Percentiles rank a stretch among this genome's conserved stretches.
Conservation (phyloP, 2,113 vertebrate genomes). For the Nettapus auritus region DNA sequence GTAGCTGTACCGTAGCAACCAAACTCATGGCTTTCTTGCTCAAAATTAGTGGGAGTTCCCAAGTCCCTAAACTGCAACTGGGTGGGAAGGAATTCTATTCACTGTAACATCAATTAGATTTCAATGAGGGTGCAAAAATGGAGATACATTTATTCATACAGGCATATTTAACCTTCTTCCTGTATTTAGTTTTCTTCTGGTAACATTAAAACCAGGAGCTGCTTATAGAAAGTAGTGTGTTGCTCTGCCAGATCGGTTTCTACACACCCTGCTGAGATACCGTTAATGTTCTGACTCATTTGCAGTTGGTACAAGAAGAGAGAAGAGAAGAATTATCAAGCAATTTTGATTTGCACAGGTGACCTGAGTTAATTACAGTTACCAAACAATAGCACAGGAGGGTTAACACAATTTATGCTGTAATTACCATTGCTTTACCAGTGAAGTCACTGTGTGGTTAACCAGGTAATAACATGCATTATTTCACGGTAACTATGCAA, state of each 20-base stretch:
- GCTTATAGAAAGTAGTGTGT: background rate
- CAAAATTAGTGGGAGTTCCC: background rate
- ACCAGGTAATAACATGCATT: constrained; percentile 63
- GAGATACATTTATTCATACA: background rate
- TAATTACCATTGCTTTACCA: constrained; percentile 60
- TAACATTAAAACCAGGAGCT: background rate
- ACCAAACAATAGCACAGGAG: constrained; percentile 55
- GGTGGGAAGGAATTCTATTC: background rate
- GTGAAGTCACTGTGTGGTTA: constrained; percentile 67
- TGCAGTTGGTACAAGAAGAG: background rate
- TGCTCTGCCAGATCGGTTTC: background rate
- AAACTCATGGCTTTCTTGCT: background rate
- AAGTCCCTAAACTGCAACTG: background rate
- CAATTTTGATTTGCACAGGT: constrained; percentile 58
- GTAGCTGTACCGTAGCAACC: background rate
- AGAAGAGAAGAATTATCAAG: constrained; percentile 39
- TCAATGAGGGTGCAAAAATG: background rate
- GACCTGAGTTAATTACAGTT: constrained; percentile 46
- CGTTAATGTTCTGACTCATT: background rate
- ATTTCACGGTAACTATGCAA: constrained; percentile 64
- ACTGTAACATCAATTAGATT: background rate
- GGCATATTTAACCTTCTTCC: background rate
- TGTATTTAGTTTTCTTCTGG: background rate
- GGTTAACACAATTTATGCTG: constrained; percentile 47
- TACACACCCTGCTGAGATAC: background rate